Percentiles rank a stretch among this genome's conserved stretches.
Evolutionary conservation across 2,113 vertebrate species (phyloP).

Genomic region (Hydrolagus affinis): DNA sequence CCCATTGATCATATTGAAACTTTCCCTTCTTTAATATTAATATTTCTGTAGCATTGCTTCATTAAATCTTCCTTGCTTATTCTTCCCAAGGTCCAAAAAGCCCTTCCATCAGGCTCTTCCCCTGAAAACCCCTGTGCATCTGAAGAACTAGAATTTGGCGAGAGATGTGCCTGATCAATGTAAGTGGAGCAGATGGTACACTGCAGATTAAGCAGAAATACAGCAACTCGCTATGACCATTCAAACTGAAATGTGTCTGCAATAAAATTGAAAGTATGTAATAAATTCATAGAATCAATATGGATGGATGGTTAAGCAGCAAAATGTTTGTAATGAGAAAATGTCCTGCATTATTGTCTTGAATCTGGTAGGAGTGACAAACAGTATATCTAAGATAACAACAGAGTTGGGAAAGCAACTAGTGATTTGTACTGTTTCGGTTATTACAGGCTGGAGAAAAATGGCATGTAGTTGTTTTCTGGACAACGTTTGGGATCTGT

Average conservation of each 20-base stretch:
- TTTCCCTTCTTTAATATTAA: too few relatives aligned
- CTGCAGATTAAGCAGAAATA: slow-evolving; percentile 5
- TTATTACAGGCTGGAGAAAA: background rate
- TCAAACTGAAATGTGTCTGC: background rate
- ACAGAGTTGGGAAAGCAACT: background rate
- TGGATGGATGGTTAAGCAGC: background rate
- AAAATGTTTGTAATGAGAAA: background rate
- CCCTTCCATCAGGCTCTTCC: too few relatives aligned
- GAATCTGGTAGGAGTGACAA: background rate
- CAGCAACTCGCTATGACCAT: background rate
- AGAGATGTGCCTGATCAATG: background rate
- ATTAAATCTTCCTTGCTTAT: too few relatives aligned
- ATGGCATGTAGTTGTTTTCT: background rate
- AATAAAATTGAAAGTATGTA: background rate
- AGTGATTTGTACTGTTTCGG: background rate
- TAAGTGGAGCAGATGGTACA: background rate
- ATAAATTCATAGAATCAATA: background rate
- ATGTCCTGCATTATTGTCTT: background rate
- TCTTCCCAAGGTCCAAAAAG: too few relatives aligned
- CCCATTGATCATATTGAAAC: too few relatives aligned
- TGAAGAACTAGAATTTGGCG: too few relatives aligned
- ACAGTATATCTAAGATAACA: background rate
- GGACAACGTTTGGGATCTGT: background rate
- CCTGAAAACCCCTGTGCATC: too few relatives aligned
- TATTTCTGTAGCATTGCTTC: too few relatives aligned